A percentile compares a stretch with the other conserved stretches of the same genome.
Conservation (phyloP, 2,797 vertebrate species). For the Gallirallus australis region DNA sequence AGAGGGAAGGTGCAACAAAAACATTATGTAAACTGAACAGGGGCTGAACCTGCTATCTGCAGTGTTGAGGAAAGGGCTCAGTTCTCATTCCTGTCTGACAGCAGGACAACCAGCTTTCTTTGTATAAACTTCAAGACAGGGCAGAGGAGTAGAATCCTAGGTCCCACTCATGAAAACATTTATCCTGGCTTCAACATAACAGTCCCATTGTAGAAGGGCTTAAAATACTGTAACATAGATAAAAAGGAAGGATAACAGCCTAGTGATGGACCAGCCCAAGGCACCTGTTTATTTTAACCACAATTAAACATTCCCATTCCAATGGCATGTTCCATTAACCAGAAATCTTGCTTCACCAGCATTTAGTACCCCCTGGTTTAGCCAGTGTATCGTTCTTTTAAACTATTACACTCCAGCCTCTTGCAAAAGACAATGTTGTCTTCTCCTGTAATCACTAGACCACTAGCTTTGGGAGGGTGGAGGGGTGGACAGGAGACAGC, state of each 20-base stretch:
- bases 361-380: neutral
- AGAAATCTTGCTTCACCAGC: neutral
- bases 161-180: neutral
- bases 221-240: neutral
- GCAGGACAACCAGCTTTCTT: neutral
- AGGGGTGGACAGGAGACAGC: neutral
- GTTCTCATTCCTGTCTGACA: neutral
- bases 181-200: neutral
- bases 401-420: neutral
- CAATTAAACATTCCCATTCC: neutral
- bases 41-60: neutral
- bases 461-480: neutral
- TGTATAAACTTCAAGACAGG: neutral
- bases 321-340: neutral
- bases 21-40: neutral
- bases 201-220: neutral
- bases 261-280: slow-evolving; percentile 30
- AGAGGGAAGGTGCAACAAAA: neutral
- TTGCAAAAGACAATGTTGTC: neutral
- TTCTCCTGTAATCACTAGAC: neutral
- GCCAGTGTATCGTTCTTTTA: neutral
- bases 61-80: neutral
- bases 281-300: slow-evolving; percentile 53
- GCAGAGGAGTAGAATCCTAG: neutral
- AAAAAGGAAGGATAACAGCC: slow-evolving; percentile 9